These are phyloP conservation scores for Drosophila niveifrons DNA, from an alignment of 2,888 invertebrate genomes.

Conservation along the genomic window DNA sequence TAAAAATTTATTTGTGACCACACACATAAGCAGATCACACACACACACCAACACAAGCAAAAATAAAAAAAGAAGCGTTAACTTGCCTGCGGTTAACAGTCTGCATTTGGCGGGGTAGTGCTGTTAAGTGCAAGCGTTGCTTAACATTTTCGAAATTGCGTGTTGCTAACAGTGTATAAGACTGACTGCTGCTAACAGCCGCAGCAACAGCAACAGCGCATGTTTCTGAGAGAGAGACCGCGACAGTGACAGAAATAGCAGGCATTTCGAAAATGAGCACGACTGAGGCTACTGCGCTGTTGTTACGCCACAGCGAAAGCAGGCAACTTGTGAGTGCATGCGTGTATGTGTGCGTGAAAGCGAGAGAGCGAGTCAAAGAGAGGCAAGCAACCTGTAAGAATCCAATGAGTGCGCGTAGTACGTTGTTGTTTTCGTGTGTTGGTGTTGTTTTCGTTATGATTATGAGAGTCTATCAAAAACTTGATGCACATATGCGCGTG, in stretches of 20 bases:
- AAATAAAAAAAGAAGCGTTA: neutral
- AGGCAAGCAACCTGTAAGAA: constrained; percentile 73
- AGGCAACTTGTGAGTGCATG: constrained; percentile 9
- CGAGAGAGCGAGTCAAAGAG: constrained; percentile 38
- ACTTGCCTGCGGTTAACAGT: constrained; percentile 22
- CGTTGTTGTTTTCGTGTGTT: constrained; percentile 44
- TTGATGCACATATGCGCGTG: constrained; percentile 37
- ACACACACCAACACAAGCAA: neutral
- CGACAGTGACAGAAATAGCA: constrained; percentile 62
- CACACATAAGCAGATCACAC: neutral
- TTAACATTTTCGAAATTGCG: constrained; percentile 49
- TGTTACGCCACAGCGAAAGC: constrained; percentile 22
- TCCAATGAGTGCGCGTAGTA: constrained; percentile 57
- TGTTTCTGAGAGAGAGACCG: constrained; percentile 24
- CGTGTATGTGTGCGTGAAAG: constrained; percentile 12
- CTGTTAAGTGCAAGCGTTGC: constrained; percentile 5
- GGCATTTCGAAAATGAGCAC: constrained; percentile 59
- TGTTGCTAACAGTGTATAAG: constrained; percentile 59
- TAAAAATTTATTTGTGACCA: constrained; percentile 5
- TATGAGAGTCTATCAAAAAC: constrained; percentile 83
- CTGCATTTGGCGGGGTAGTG: constrained; percentile 34
- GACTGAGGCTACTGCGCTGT: constrained; percentile 25
- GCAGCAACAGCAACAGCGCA: constrained; percentile 56
- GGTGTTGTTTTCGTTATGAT: constrained; percentile 77
- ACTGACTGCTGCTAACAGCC: constrained; percentile 47